phyloP scores from a whole-genome alignment of 1,140 invertebrate genomes.

The Drosophila pallidifrons region DNA sequence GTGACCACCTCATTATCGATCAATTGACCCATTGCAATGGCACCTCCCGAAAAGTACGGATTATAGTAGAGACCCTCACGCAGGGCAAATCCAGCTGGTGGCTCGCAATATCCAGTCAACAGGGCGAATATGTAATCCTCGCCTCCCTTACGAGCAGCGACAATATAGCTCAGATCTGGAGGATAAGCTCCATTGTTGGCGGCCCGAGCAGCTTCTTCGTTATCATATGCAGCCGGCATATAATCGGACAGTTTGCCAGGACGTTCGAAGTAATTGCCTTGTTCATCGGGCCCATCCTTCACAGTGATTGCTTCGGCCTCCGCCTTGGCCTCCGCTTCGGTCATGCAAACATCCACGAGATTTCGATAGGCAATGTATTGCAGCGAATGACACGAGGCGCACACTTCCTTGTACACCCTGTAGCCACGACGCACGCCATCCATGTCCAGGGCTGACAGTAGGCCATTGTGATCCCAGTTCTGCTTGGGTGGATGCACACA shows the following conservation, averaged over 20 bases:
- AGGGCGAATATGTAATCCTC: conserved; percentile 97
- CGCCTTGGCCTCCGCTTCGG: conserved; percentile 96
- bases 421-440: conserved; percentile 95
- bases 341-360: conserved; percentile 95
- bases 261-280: conserved; percentile 95
- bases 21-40: conserved; percentile 98
- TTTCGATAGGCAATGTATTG: conserved; percentile 96
- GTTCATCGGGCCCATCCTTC: conserved; percentile 96
- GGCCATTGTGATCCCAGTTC: conserved; percentile 93
- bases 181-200: conserved; percentile 98
- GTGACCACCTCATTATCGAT: conserved; percentile 89
- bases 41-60: conserved; percentile 98
- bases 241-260: conserved; percentile 97
- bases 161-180: conserved; percentile 97
- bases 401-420: conserved; percentile 99
- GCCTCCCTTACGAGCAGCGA: conserved; percentile 94
- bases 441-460: conserved; percentile 92
- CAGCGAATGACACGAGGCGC: conserved; percentile 98
- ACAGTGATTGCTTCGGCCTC: conserved; percentile 95
- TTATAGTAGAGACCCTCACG: conserved; percentile 98
- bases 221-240: conserved; percentile 95
- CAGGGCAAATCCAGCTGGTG: conserved; percentile 95
- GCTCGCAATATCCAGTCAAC: conserved; percentile 97
- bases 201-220: conserved; percentile 97
- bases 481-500: conserved; percentile 92